Evolutionary conservation across 2,797 vertebrate species (phyloP).

Genomic region (Sylvia borin): DNA sequence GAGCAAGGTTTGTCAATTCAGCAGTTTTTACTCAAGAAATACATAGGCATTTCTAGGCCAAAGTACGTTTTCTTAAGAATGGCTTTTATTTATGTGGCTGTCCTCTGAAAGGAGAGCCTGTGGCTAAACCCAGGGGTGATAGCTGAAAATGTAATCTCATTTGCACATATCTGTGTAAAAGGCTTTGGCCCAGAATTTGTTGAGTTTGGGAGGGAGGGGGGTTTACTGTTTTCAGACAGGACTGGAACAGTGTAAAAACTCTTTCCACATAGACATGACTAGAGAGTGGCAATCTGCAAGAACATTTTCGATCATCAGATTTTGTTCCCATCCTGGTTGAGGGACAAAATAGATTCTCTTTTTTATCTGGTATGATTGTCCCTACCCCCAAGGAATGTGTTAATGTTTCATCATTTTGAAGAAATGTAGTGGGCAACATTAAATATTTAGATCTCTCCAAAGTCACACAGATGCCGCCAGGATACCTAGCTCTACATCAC

Average conservation of each 20-base stretch:
- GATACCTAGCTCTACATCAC: conserved; percentile 45
- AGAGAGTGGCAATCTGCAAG: not conserved
- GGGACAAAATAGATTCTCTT: not conserved
- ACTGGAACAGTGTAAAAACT: not conserved
- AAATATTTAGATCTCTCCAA: conserved; percentile 42
- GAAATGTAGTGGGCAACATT: not conserved
- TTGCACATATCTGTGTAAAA: accelerated
- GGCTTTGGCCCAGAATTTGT: not conserved
- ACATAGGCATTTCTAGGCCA: not conserved
- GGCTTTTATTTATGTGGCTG: not conserved
- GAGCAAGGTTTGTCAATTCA: not conserved
- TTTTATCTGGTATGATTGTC: not conserved
- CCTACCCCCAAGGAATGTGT: not conserved
- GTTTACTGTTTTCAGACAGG: not conserved
- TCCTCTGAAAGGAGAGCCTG: not conserved
- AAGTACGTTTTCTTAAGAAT: not conserved
- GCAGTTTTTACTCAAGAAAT: not conserved
- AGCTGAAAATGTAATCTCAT: not conserved
- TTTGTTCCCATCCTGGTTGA: not conserved
- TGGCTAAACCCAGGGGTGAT: not conserved
- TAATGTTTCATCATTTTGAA: conserved; percentile 29
- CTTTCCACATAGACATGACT: not conserved
- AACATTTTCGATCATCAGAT: not conserved
- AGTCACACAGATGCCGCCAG: conserved; percentile 21
- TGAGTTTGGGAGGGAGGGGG: not conserved